A percentile compares a stretch with the other conserved stretches of the same genome.
Evolutionary conservation across 2,113 vertebrate species (phyloP).

Genomic region (Cheirogaleus medius): DNA sequence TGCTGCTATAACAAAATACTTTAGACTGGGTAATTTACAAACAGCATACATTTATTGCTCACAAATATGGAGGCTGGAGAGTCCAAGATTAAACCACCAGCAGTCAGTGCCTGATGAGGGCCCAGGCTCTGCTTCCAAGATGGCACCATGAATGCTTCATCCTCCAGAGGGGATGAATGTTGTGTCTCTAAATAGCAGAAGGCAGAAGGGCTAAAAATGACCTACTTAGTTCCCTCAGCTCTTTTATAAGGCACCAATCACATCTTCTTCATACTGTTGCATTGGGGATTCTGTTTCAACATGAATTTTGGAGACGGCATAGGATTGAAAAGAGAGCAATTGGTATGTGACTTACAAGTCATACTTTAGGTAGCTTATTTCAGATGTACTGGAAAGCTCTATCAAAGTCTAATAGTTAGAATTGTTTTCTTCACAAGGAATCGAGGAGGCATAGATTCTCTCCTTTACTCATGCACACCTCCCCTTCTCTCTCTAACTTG

Average conservation of each 20-base stretch:
- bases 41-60: background rate
- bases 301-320: background rate
- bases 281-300: background rate
- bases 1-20: background rate
- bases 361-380: background rate
- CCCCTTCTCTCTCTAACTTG: background rate
- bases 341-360: background rate
- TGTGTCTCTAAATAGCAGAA: background rate
- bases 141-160: background rate
- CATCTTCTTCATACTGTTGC: background rate
- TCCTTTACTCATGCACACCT: background rate
- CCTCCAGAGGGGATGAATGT: no score
- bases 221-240: background rate
- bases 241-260: background rate
- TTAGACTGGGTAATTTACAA: background rate
- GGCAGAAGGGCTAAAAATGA: background rate
- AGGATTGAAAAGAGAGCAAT: background rate
- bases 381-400: background rate
- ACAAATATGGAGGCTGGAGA: background rate
- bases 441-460: background rate
- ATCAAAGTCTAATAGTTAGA: background rate
- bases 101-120: background rate
- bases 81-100: background rate
- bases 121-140: background rate
- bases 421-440: background rate